Evolutionary conservation across 1,140 invertebrate species (phyloP).

Genomic region (Chironomus striatipennis): DNA sequence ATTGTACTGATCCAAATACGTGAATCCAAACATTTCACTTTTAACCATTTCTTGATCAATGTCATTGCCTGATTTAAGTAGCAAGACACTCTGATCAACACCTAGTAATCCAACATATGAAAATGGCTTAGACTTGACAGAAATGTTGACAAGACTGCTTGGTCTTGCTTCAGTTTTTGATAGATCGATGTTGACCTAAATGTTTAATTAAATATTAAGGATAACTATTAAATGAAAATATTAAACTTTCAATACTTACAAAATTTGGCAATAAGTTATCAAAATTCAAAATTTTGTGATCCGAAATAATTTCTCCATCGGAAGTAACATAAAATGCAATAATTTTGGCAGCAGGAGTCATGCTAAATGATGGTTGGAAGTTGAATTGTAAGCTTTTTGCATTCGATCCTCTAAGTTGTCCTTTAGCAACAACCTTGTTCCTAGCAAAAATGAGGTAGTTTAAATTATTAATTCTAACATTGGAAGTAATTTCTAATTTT

Average conservation of each 20-base stretch:
- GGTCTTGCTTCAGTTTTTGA: constrained; percentile 51
- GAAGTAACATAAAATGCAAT: not conserved
- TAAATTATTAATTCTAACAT: not conserved
- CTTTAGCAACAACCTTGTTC: not conserved
- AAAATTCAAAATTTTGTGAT: not conserved
- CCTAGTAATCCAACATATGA: constrained; percentile 71
- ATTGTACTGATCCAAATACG: constrained; percentile 33
- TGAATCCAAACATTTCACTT: constrained; percentile 41
- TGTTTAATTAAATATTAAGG: too few species aligned
- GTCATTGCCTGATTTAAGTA: constrained; percentile 56
- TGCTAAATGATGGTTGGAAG: not conserved
- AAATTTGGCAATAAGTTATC: not conserved
- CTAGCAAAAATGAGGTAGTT: not conserved
- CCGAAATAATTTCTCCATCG: not conserved
- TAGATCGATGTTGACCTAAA: constrained; percentile 32
- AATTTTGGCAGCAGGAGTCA: not conserved
- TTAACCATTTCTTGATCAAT: constrained; percentile 35
- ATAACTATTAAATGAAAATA: too few species aligned
- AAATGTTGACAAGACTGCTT: constrained; percentile 54
- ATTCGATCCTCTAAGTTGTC: not conserved
- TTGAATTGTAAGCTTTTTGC: not conserved
- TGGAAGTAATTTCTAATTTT: not conserved
- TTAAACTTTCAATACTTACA: too few species aligned
- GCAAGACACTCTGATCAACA: constrained; percentile 71
- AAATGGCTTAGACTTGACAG: constrained; percentile 62